Percentiles rank a stretch among this genome's conserved stretches.
These are phyloP conservation scores for Temnothorax rugatulus DNA, from an alignment of 2,888 invertebrate genomes.

Conservation along the genomic window DNA sequence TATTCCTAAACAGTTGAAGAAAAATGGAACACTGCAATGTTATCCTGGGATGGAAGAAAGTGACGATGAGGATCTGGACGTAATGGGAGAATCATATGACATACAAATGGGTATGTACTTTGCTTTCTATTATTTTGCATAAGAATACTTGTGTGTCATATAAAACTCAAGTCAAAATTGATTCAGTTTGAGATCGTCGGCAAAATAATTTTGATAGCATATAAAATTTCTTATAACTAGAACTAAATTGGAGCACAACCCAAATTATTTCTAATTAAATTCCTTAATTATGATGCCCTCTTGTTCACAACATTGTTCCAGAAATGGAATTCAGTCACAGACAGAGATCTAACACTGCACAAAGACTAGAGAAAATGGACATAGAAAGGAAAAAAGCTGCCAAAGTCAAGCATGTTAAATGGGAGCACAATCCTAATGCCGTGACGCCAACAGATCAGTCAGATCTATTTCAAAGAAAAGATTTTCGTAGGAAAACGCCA, in stretches of 20 bases:
- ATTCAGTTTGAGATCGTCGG: neutral
- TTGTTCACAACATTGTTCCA: slow-evolving; percentile 64
- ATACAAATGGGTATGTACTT: slow-evolving; percentile 89
- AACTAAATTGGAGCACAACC: neutral
- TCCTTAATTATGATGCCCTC: neutral
- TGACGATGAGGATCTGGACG: slow-evolving; percentile 92
- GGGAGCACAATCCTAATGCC: slow-evolving; percentile 88
- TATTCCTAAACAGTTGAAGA: slow-evolving; percentile 89
- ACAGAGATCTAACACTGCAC: slow-evolving; percentile 95
- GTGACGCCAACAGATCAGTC: slow-evolving; percentile 88
- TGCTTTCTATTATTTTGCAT: neutral
- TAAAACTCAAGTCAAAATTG: neutral
- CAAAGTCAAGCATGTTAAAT: slow-evolving; percentile 92
- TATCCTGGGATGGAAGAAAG: slow-evolving; percentile 94
- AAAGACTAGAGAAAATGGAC: slow-evolving; percentile 95
- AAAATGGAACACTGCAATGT: slow-evolving; percentile 88
- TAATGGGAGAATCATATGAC: slow-evolving; percentile 91
- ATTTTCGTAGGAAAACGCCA: slow-evolving; percentile 79
- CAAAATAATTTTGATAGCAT: neutral
- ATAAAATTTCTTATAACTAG: neutral
- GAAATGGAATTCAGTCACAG: slow-evolving; percentile 88
- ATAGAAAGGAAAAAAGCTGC: slow-evolving; percentile 93
- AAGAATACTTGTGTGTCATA: neutral
- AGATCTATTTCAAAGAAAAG: slow-evolving; percentile 88
- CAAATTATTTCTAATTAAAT: neutral